A percentile compares a stretch with the other conserved stretches of the same genome.
Conservation (phyloP, 2,888 invertebrate genomes). For the Aelia acuminata region DNA sequence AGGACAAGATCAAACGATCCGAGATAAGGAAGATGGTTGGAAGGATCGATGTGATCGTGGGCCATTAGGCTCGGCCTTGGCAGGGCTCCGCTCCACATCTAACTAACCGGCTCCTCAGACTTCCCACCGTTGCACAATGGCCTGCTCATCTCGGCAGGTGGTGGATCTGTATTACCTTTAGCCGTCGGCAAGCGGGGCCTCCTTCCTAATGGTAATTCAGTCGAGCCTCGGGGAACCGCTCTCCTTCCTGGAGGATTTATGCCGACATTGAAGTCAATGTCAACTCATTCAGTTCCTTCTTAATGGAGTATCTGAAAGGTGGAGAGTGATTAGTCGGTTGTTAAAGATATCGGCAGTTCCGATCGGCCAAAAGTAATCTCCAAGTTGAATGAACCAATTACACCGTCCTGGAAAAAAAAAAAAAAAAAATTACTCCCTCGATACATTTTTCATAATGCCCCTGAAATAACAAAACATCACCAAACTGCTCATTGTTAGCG, state of each 20-base stretch:
- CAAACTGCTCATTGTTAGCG: too few species aligned
- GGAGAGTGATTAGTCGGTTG: neutral
- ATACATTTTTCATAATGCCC: too few species aligned
- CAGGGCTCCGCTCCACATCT: neutral
- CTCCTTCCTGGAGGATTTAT: neutral
- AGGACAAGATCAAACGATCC: neutral
- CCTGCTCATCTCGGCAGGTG: neutral
- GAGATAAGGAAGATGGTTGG: neutral
- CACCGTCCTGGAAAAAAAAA: too few species aligned
- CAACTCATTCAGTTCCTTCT: neutral
- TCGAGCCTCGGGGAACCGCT: neutral
- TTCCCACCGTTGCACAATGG: neutral
- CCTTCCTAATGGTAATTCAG: neutral
- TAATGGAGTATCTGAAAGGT: neutral
- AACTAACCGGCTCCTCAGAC: neutral
- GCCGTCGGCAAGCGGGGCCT: neutral
- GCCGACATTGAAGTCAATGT: neutral
- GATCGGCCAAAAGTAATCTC: too few species aligned
- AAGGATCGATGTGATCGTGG: constrained; percentile 1
- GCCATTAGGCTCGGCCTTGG: neutral
- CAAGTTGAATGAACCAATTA: too few species aligned
- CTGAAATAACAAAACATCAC: too few species aligned
- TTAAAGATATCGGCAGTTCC: neutral
- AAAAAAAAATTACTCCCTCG: too few species aligned
- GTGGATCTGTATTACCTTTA: neutral